Percentiles rank a stretch among this genome's conserved stretches.
Conservation (phyloP, 2,113 vertebrate species). For the Passer domesticus region DNA sequence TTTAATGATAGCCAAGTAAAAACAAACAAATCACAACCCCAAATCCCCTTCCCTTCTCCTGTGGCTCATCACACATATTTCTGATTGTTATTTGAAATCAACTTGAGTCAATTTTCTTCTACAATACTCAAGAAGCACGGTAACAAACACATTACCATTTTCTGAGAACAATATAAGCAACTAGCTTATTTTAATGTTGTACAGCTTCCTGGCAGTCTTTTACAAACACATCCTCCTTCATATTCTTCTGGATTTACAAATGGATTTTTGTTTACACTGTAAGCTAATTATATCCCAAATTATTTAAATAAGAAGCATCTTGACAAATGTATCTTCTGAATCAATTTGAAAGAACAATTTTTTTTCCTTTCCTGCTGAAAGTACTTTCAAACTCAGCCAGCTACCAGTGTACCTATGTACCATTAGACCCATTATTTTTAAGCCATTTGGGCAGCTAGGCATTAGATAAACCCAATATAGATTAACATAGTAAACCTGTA, state of each 20-base stretch:
- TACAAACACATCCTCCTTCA: neutral
- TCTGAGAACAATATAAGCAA: neutral
- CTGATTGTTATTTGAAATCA: neutral
- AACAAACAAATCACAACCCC: neutral
- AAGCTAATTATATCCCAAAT: constrained; percentile 5
- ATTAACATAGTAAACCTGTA: constrained; percentile 35
- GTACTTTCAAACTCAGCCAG: neutral
- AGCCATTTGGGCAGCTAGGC: constrained; percentile 1
- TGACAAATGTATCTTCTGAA: constrained; percentile 4
- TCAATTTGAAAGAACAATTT: neutral
- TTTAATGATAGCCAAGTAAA: neutral
- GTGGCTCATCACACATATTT: neutral
- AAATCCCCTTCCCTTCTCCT: neutral
- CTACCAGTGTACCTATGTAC: neutral
- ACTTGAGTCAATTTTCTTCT: neutral
- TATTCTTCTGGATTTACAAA: constrained; percentile 2
- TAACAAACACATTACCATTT: neutral
- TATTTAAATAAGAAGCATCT: constrained; percentile 36
- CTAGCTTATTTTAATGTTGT: neutral
- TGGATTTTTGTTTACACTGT: neutral
- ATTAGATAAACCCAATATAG: constrained; percentile 18
- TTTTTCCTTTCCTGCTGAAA: neutral
- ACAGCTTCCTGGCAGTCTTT: neutral
- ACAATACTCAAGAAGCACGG: neutral
- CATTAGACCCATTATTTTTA: constrained; percentile 48